A percentile compares a stretch with the other conserved stretches of the same genome.
These are phyloP conservation scores for Anguilla pacifica DNA, from an alignment of 2,797 vertebrate genomes.

Conservation along the genomic window DNA sequence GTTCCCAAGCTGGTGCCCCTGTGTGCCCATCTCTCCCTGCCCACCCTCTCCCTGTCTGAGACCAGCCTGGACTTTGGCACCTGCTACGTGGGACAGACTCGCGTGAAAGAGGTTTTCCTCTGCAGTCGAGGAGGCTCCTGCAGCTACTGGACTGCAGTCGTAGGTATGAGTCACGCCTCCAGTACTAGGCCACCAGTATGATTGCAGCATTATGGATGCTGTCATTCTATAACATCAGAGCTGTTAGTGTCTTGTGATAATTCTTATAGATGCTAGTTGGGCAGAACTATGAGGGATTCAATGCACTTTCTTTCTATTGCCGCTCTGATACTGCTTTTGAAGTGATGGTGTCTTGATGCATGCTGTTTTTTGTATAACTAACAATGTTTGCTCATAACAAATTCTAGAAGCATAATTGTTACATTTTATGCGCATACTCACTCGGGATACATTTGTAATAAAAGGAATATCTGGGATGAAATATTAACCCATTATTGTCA, in stretches of 20 bases:
- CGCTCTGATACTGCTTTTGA: neutral
- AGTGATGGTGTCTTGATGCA: neutral
- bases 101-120: constrained; percentile 71
- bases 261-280: neutral
- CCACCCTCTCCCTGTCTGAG: constrained; percentile 75
- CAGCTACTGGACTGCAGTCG: constrained; percentile 78
- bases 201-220: neutral
- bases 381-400: neutral
- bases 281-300: neutral
- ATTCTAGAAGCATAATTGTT: neutral
- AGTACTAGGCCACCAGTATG: neutral
- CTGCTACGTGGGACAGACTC: constrained; percentile 75
- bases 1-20: constrained; percentile 78
- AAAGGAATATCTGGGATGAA: constrained; percentile 16
- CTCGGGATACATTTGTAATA: constrained; percentile 15
- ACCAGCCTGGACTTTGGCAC: constrained; percentile 78
- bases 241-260: neutral
- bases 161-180: constrained; percentile 67
- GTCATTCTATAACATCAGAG: neutral
- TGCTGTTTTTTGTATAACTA: neutral
- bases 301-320: neutral
- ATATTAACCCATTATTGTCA: neutral
- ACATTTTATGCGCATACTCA: constrained; percentile 18
- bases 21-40: constrained; percentile 71
- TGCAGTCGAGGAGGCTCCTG: constrained; percentile 71